Evolutionary conservation across 2,113 vertebrate species (phyloP).

Genomic region (Phaethornis superciliosus): DNA sequence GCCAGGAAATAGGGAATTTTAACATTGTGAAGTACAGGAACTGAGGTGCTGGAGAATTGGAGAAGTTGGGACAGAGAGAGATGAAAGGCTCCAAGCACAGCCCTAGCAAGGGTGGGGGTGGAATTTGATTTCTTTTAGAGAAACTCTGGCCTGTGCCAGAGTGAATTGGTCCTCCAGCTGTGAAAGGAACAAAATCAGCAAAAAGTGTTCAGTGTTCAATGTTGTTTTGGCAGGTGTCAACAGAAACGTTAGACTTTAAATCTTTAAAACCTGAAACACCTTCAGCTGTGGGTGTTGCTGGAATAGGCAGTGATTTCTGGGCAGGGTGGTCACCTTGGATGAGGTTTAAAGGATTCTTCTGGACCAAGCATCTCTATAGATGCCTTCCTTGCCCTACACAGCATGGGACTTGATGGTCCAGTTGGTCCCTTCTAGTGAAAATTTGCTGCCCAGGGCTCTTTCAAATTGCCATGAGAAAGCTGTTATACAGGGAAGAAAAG

Average conservation of each 20-base stretch:
- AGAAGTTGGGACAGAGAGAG: neutral
- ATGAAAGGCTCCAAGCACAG: neutral
- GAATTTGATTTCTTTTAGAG: neutral
- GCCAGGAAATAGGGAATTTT: neutral
- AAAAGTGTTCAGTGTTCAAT: neutral
- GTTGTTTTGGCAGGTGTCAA: neutral
- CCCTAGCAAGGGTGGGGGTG: too few relatives aligned
- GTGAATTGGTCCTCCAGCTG: neutral
- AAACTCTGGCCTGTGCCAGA: neutral
- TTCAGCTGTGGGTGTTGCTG: neutral
- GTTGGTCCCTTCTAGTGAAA: neutral
- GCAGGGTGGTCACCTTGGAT: neutral
- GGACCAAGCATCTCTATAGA: neutral
- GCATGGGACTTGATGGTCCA: neutral
- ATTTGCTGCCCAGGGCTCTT: neutral
- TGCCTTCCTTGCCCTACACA: neutral
- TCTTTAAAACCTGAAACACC: neutral
- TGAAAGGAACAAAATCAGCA: rapidly evolving
- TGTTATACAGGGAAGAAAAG: neutral
- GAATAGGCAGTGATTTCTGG: neutral
- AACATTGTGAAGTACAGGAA: neutral
- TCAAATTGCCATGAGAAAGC: neutral
- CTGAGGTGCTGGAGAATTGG: neutral
- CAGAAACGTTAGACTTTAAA: neutral
- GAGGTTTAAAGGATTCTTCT: neutral